Evolutionary conservation across 2,113 vertebrate genomes (phyloP), one percentile per base, ranked within the genome.

Genomic region (Onychostoma macrolepis): DNA sequence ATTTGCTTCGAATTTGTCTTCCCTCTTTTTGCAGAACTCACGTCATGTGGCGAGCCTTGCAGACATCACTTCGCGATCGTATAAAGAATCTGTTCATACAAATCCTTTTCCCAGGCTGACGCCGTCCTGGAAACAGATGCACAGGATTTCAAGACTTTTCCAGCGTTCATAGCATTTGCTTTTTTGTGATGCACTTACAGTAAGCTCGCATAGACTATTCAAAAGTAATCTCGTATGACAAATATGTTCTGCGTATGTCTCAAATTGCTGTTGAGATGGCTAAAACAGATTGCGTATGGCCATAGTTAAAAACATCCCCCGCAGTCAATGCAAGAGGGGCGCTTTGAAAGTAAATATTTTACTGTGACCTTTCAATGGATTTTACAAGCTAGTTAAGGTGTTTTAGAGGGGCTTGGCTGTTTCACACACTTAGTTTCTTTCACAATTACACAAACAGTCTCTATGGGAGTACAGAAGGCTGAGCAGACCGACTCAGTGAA

Each of bases 321-420:
- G 65, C 17, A 45, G 85, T 75, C 5, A 17, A 69, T 74, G 72
- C n/a, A 17, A 83, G 80, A 71, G 56, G 76, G 41, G 81, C n/a
- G 8, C 79, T 88, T 77, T 87, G 72, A 85, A 87, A 87, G 77
- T 45, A 81, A 84, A 86, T 85, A 72, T 72, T 80, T 90, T 86
- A 85, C 89, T 33, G 79, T 28, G 79, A 72, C 86, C 50, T 87
- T 87, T 86, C 78, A 65, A 56, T 38, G 38, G 83, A 63, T 76
- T 87, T 89, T 85, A 89, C 38, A 58, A 87, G 83, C 80, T 69
- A 77, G 80, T 67, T 87, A 89, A 87, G 84, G 89, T 86, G 86
- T 77, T 90, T 86, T 76, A 87, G 80, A 87, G 50, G 83, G 50
- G 43, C 50, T 33, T 75, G 86, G 74, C 83, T 87, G 84, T 84